Conservation (phyloP, 2,888 invertebrate genomes). For the Drepana falcataria region DNA sequence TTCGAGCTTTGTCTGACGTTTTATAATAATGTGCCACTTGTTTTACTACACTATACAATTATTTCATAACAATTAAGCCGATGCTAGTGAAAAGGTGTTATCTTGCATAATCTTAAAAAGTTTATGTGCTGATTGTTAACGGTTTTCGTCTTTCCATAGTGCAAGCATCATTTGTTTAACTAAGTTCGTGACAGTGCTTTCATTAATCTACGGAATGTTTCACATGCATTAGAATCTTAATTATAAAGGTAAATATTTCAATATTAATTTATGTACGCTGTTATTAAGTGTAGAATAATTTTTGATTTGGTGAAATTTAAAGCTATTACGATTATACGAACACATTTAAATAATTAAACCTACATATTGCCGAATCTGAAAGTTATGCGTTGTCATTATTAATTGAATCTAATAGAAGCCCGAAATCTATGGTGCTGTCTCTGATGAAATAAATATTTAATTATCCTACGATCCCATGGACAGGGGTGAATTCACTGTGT, state of each 20-base stretch:
- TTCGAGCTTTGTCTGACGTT: conserved; percentile 65
- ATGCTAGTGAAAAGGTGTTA: conserved; percentile 41
- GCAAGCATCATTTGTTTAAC: conserved; percentile 54
- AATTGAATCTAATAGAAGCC: conserved; percentile 1
- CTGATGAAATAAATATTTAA: conserved; percentile 72
- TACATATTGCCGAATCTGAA: too few species aligned
- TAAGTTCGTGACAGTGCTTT: conserved; percentile 60
- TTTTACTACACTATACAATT: conserved; percentile 32
- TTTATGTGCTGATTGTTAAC: conserved; percentile 42
- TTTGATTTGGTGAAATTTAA: too few species aligned
- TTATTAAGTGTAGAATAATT: too few species aligned
- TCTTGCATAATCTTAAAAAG: conserved; percentile 15
- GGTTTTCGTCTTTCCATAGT: conserved; percentile 41
- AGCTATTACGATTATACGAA: too few species aligned
- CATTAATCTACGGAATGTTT: conserved; percentile 54
- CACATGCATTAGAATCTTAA: conserved; percentile 48
- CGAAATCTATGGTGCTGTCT: conserved; percentile 25
- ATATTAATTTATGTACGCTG: background rate
- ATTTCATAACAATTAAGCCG: conserved; percentile 23
- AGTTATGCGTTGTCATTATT: too few species aligned
- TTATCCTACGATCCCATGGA: conserved; percentile 65
- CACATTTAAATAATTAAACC: too few species aligned
- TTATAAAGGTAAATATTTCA: conserved; percentile 39
- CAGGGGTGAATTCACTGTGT: conserved; percentile 50
- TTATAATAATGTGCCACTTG: conserved; percentile 48